A percentile compares a stretch with the other conserved stretches of the same genome.
Evolutionary conservation across 2,113 vertebrate species (phyloP).

Genomic region (Leiothrix lutea): DNA sequence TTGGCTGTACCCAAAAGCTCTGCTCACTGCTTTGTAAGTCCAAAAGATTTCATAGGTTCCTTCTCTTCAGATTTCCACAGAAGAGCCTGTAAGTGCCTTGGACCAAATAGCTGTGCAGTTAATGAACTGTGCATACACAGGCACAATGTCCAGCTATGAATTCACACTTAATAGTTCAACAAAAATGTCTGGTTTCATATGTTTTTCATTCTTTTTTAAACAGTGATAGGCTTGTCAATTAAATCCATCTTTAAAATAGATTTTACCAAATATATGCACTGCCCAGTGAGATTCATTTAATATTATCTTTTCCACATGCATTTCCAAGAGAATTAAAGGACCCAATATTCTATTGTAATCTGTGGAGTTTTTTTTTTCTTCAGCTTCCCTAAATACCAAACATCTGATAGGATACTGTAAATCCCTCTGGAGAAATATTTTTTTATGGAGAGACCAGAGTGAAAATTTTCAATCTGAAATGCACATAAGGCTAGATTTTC

Average conservation of each 20-base stretch:
- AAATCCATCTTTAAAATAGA: constrained; percentile 33
- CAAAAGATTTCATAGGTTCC: background rate
- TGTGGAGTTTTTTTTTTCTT: background rate
- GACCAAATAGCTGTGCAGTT: constrained; percentile 33
- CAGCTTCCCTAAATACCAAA: background rate
- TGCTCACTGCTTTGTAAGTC: background rate
- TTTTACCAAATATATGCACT: background rate
- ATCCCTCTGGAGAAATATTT: background rate
- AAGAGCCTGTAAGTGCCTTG: constrained; percentile 20
- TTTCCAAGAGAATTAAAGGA: background rate
- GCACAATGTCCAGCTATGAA: constrained; percentile 7
- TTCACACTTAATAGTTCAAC: constrained; percentile 32
- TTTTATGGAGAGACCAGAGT: background rate
- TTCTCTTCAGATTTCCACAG: background rate
- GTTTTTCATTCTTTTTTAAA: background rate
- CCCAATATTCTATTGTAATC: background rate
- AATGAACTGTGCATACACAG: constrained; percentile 35
- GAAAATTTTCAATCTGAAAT: background rate
- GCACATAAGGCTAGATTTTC: background rate
- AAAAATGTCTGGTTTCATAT: background rate
- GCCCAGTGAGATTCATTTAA: background rate
- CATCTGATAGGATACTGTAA: background rate
- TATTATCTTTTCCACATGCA: background rate
- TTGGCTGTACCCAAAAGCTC: background rate
- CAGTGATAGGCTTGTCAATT: constrained; percentile 27